phyloP scores from a whole-genome alignment of 2,888 invertebrate species.

The Drosophila basisetae region DNA sequence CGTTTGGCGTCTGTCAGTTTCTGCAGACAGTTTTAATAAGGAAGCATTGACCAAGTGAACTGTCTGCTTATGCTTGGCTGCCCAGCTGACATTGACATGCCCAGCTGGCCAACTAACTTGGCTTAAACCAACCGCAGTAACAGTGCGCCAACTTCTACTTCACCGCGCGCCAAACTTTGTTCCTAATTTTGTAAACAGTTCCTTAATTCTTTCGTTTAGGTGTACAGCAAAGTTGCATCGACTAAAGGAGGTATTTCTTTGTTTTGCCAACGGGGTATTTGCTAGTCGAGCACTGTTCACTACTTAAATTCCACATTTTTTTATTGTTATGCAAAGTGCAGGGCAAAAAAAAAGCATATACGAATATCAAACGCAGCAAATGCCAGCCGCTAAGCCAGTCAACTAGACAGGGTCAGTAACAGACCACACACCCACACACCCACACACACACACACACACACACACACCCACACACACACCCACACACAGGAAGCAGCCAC shows the following conservation, averaged over 20 bases:
- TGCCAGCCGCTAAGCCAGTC: slow-evolving; percentile 38
- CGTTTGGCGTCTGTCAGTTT: slow-evolving; percentile 26
- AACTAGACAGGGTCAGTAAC: slow-evolving; percentile 26
- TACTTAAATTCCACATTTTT: not conserved
- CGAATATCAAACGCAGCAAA: slow-evolving; percentile 26
- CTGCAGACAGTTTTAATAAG: slow-evolving; percentile 63
- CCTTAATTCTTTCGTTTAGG: not conserved
- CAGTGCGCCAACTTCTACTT: slow-evolving; percentile 35
- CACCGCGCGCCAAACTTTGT: slow-evolving; percentile 8
- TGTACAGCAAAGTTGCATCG: not conserved
- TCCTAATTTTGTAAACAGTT: not conserved
- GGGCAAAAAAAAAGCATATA: slow-evolving; percentile 11
- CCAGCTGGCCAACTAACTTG: slow-evolving; percentile 43
- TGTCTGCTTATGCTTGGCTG: slow-evolving; percentile 48
- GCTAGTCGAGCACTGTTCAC: not conserved
- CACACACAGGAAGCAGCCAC: not conserved
- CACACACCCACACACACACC: not conserved
- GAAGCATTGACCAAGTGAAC: slow-evolving; percentile 54
- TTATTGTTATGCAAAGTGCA: slow-evolving; percentile 16
- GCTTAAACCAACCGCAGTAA: slow-evolving; percentile 39
- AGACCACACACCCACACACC: not conserved
- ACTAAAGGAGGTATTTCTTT: not conserved
- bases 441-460: not conserved
- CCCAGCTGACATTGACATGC: slow-evolving; percentile 27
- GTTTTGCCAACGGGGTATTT: slow-evolving; percentile 1